Conservation (phyloP, 2,888 invertebrate genomes). For the Rhaphigaster nebulosa region DNA sequence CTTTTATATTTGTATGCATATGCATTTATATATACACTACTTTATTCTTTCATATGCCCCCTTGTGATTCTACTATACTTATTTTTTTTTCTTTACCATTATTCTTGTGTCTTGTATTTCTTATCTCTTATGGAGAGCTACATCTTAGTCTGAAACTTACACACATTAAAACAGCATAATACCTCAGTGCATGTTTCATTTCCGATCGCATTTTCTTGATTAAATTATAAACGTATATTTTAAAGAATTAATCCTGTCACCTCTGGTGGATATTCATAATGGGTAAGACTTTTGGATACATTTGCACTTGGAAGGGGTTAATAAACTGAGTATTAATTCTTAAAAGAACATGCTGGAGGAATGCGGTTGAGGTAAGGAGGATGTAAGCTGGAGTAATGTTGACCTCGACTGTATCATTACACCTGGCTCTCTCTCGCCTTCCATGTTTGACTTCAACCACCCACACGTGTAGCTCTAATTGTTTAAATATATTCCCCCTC, state of each 20-base stretch:
- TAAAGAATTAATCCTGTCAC: not conserved
- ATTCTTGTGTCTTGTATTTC: too few species aligned
- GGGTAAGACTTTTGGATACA: not conserved
- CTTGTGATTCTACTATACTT: too few species aligned
- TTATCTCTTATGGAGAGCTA: too few species aligned
- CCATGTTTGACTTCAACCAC: not conserved
- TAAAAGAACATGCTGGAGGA: not conserved
- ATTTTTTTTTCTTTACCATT: too few species aligned
- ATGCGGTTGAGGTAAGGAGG: not conserved
- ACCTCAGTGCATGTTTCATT: too few species aligned
- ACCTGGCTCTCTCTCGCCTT: not conserved
- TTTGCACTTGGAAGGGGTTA: not conserved
- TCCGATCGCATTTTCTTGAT: too few species aligned
- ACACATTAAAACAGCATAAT: too few species aligned
- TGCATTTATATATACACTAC: too few species aligned
- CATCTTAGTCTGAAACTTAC: too few species aligned
- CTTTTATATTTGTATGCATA: too few species aligned
- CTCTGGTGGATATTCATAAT: not conserved
- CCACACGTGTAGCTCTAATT: not conserved
- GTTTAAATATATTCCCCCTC: not conserved
- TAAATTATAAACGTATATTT: not conserved
- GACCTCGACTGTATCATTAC: constrained; percentile 10
- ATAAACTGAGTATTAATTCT: not conserved
- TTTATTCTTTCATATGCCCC: too few species aligned
- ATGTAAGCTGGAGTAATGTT: not conserved